Conservation (phyloP, 92 coral and sea anemone species). For the Phenganax stokvisi region DNA sequence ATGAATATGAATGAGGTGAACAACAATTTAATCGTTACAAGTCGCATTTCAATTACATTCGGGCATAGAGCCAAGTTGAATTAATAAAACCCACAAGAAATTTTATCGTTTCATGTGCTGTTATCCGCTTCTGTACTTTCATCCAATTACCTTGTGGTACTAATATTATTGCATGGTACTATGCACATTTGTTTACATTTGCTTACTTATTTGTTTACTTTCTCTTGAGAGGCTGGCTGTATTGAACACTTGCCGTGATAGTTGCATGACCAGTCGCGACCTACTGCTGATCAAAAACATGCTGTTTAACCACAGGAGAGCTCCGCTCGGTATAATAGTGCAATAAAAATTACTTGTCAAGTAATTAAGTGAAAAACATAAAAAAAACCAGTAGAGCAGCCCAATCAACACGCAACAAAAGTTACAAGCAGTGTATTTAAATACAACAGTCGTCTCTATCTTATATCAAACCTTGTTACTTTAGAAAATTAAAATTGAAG, state of each 20-base stretch:
- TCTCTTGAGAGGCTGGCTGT: neutral
- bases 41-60: constrained; percentile 11
- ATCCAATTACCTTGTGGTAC: neutral
- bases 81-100: neutral
- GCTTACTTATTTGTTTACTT: neutral
- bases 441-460: no score
- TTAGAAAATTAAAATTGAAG: no score
- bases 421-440: neutral
- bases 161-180: constrained; percentile 6
- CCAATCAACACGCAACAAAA: neutral
- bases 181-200: constrained; percentile 1
- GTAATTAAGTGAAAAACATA: constrained; percentile 5
- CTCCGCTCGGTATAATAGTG: neutral
- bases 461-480: no score
- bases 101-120: neutral
- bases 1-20: neutral
- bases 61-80: neutral
- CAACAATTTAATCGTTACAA: constrained; percentile 13
- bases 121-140: neutral
- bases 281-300: neutral
- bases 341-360: constrained; percentile 2
- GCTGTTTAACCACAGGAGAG: constrained; percentile 18
- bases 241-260: constrained; percentile 5
- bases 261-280: neutral
- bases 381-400: neutral